Conservation (phyloP, 2,797 vertebrate genomes). For the Zenarchopterus dispar region DNA sequence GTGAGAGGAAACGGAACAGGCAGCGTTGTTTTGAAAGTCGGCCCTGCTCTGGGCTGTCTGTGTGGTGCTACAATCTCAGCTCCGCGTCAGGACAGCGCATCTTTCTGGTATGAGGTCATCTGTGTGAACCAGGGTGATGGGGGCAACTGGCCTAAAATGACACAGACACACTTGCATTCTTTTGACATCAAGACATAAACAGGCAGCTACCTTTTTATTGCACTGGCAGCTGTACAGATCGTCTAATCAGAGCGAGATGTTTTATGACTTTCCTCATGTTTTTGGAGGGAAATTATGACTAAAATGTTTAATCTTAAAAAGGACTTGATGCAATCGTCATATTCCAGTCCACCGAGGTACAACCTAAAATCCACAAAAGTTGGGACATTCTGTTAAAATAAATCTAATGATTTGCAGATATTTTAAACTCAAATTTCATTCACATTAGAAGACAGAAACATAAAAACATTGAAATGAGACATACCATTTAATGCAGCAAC, state of each 20-base stretch:
- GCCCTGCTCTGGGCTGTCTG: slow-evolving; percentile 59
- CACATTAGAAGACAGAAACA: no score
- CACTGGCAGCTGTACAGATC: slow-evolving; percentile 32
- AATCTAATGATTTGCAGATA: no score
- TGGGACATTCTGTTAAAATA: no score
- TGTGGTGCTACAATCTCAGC: slow-evolving; percentile 65
- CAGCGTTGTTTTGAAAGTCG: slow-evolving; percentile 65
- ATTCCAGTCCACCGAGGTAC: no score
- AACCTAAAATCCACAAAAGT: no score
- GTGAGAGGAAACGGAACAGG: slow-evolving; percentile 55
- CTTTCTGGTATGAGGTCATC: slow-evolving; percentile 75
- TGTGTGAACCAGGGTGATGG: slow-evolving; percentile 64
- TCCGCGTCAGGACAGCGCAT: slow-evolving; percentile 67
- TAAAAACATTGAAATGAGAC: no score
- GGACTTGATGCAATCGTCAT: no score
- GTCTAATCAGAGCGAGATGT: slow-evolving; percentile 21
- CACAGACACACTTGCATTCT: slow-evolving; percentile 54
- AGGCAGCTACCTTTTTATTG: slow-evolving; percentile 36
- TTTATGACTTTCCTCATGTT: slow-evolving; percentile 1
- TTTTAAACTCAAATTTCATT: no score
- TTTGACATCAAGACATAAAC: slow-evolving; percentile 46
- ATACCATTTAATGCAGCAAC: no score
- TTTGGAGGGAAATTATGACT: slow-evolving; percentile 9
- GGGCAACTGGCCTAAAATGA: slow-evolving; percentile 47
- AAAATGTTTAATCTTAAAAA: neutral